These are phyloP conservation scores for Drosophila nr. fundita DNA, from an alignment of 2,888 invertebrate species.

Conservation along the genomic window DNA sequence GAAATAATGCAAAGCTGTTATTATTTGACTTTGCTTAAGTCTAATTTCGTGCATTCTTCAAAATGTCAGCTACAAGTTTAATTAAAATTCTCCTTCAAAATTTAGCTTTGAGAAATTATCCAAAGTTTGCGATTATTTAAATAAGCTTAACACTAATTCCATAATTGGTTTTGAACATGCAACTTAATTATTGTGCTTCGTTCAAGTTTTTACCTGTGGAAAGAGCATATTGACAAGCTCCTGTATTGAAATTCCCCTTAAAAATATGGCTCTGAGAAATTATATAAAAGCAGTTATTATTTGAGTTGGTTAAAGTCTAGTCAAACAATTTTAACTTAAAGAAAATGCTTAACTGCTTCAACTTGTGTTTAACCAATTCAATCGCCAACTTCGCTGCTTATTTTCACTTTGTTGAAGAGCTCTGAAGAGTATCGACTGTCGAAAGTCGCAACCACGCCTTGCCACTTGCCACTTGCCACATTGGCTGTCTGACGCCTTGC, in stretches of 20 bases:
- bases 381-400: conserved; percentile 2
- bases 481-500: conserved; percentile 40
- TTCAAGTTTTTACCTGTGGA: background rate
- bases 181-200: background rate
- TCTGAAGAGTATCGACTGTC: conserved; percentile 8
- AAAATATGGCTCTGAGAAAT: background rate
- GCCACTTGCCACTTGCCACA: conserved; percentile 24
- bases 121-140: background rate
- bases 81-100: background rate
- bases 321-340: background rate
- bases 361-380: background rate
- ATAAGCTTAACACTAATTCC: background rate
- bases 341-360: conserved; percentile 12
- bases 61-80: background rate
- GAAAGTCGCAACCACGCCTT: background rate
- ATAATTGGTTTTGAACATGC: background rate
- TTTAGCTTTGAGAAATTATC: background rate
- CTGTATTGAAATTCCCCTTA: background rate
- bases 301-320: background rate
- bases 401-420: conserved; percentile 23
- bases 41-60: background rate
- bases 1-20: background rate
- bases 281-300: background rate
- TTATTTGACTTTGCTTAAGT: background rate
- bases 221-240: background rate